Evolutionary conservation across 2,888 invertebrate species (phyloP), one percentile per base, ranked within the genome.

Genomic region (Diabrotica balteata): DNA sequence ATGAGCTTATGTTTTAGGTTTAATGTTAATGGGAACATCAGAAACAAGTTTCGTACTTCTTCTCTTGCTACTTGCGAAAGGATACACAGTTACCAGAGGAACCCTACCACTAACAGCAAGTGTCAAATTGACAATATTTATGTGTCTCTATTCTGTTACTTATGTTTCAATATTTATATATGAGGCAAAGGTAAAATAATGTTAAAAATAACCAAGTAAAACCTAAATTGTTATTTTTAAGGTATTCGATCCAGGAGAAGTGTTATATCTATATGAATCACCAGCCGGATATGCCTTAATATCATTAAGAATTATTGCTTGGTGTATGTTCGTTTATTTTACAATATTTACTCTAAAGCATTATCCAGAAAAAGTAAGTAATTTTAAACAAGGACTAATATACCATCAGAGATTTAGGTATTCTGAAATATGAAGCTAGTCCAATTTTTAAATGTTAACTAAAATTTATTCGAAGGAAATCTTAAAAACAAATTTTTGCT

Each of bases 171-270:
- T 96, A 47, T 94, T 94, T 80, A 86, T 94, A 5, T 95, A 93
- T 80, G 92, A 96, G 80, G 91, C 91, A 53, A 87, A 91, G 86
- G 93, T 93, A 76, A 77, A 74, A 74, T 51, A 7, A 47, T 52
- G 32, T 45, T 51, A 8, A 11, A 11, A 54, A 52, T 9, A 57
- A 45, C 11, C 7, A 47, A 11, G 9, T 9, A 45, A 46, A 6
- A 42, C 22, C 32, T 42, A 42, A 63, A 62, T 57, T 8, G 7
- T 46, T 69, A 47, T 47, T 73, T 68, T 72, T 80, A 81, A 94
- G 93, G 89, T 90, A 1, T 96, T 96, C 80, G 97, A 97, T 83
- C 95, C 96, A 0, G 97, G 96, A 2, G 88, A 93, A 83, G 96
- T 97, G 0, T 82, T 96, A 9, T 96, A 97, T 80, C 82, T 95